Conservation (phyloP, 2,797 vertebrate species). For the Sebastes taczanowskii region DNA sequence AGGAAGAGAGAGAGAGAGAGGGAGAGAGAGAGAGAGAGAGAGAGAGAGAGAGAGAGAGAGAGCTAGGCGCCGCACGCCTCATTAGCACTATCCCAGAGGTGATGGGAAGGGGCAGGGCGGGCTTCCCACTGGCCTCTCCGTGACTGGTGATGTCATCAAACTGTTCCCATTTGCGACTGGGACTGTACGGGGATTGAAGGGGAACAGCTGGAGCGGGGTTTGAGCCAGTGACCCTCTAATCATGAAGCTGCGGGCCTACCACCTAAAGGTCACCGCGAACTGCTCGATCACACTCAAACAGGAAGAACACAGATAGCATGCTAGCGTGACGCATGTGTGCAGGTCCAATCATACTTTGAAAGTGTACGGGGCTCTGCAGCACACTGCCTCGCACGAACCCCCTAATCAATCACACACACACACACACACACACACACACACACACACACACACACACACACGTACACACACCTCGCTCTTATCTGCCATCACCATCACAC, state of each 20-base stretch:
- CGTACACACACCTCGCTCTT: slow-evolving; percentile 39
- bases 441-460: slow-evolving; percentile 27
- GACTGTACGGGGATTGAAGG: slow-evolving; percentile 45
- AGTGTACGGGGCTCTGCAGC: slow-evolving; percentile 6
- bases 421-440: slow-evolving; percentile 10
- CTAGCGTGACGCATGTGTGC: slow-evolving; percentile 25
- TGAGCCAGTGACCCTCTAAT: slow-evolving; percentile 73
- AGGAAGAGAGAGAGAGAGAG: slow-evolving; percentile 37
- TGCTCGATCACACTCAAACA: slow-evolving; percentile 56
- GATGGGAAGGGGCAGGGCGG: slow-evolving; percentile 60
- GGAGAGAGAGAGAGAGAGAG: slow-evolving; percentile 34
- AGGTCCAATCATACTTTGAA: slow-evolving; percentile 30
- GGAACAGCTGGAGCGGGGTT: slow-evolving; percentile 69
- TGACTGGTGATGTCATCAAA: slow-evolving; percentile 78
- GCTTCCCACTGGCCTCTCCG: slow-evolving; percentile 67
- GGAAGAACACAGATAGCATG: slow-evolving; percentile 40
- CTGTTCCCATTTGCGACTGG: slow-evolving; percentile 60
- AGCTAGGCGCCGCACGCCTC: slow-evolving; percentile 56
- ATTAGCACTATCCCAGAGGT: slow-evolving; percentile 79
- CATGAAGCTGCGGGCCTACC: slow-evolving; percentile 63
- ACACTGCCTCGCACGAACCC: not conserved
- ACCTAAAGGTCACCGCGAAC: slow-evolving; percentile 62
- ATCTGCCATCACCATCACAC: slow-evolving; percentile 56
- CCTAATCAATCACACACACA: no score
- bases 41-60: slow-evolving; percentile 33